phyloP scores from a whole-genome alignment of 2,888 invertebrate genomes.

The Dryadula phaetusa region DNA sequence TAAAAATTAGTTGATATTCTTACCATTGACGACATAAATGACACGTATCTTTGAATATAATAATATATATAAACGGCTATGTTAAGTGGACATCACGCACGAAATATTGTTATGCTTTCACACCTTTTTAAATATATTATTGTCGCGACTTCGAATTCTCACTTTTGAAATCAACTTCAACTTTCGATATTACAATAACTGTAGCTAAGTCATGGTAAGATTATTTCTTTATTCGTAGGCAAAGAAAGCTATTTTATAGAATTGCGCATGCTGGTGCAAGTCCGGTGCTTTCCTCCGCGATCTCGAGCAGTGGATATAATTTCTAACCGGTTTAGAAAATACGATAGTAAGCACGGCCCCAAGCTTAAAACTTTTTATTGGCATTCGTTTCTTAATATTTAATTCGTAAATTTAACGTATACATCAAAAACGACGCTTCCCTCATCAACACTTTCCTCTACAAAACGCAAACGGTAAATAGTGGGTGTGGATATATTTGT shows the following conservation, averaged over 20 bases:
- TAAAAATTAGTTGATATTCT: neutral
- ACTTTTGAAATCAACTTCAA: conserved; percentile 34
- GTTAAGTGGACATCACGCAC: conserved; percentile 26
- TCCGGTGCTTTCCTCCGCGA: conserved; percentile 80
- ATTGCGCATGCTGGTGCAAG: conserved; percentile 51
- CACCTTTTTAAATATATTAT: conserved; percentile 32
- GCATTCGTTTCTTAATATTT: conserved; percentile 25
- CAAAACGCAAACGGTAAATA: neutral
- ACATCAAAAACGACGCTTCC: neutral
- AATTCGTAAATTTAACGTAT: conserved; percentile 4
- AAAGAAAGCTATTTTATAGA: conserved; percentile 66
- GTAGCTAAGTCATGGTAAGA: conserved; percentile 35
- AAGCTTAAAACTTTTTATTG: conserved; percentile 50
- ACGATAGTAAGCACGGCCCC: conserved; percentile 59
- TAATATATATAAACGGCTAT: conserved; percentile 22
- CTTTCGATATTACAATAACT: conserved; percentile 42
- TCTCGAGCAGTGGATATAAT: conserved; percentile 81
- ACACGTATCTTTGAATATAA: conserved; percentile 8
- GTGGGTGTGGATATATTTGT: neutral
- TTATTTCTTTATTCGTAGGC: conserved; percentile 34
- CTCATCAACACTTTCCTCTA: neutral
- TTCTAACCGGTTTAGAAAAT: conserved; percentile 85
- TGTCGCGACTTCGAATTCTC: conserved; percentile 26
- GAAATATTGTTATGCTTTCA: conserved; percentile 39
- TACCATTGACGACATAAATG: neutral